Base-by-base conservation (phyloP, 2,113 vertebrate species). In the Cephalopholis sonnerati region DNA sequence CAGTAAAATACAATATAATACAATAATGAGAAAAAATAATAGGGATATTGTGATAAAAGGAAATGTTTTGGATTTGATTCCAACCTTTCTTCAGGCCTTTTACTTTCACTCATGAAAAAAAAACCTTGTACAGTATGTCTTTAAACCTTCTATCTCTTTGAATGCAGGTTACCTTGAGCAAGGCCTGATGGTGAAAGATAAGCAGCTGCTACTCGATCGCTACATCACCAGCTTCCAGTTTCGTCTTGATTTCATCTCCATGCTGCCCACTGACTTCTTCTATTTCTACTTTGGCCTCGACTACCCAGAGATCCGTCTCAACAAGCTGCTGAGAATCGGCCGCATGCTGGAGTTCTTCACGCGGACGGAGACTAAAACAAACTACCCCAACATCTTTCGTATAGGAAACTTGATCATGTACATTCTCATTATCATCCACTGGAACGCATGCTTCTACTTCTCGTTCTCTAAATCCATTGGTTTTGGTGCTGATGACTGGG, bases 321-420 rank as follows among this genome's bases (percentile, higher is more conserved):
- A 99, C 91, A 97, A 97, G 88, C 86, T 99, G 24, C 92, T 99
- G 48, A 95, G 97, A 84, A 91, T 99, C 53, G 90, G 96, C 85
- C 97, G 98, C 51, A 95, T 99, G 97, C 96, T 99, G 92, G 98
- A 99, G 92, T 99, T 99, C 92, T 98, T 99, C 90, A 96, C 96
- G 24, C 94, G 92, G 89, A 98, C 98, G 18, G 98, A 99, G 94
- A 99, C 97, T 22, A 97, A 97, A 93, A 99, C 98, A 83, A 98
- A 97, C 89, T 99, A 98, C 78, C 97, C 98, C 61, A 99, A 99
- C 87, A 96, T 99, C 88, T 99, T 99, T 89, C 96, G 98, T 71
- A 99, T 99, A 59, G 97, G 88, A 72, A 99, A 97, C 81, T 95
- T 99, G 27, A 97, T 99, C 77, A 97, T 99, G 97, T 99, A 99